Base-by-base conservation (phyloP, 2,888 invertebrate species). In the Hipparchia sbordonii region DNA sequence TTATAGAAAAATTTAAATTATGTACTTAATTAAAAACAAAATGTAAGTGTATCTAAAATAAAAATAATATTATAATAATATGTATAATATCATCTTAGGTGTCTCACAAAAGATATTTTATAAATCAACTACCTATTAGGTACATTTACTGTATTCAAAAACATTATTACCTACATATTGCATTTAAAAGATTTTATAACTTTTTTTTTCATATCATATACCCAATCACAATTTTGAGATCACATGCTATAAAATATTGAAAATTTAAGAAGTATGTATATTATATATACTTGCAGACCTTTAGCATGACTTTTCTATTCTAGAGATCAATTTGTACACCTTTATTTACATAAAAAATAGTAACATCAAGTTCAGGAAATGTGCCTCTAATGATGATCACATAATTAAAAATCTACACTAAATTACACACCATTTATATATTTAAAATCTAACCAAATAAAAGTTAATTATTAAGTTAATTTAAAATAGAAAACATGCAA, bases 191-290 rank as follows among this genome's bases (percentile, higher is more conserved):
- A 3, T 59, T 23, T 59, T 4, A 54, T 12, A 54, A 54, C 9
- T 33, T 59, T 23, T 23, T 59, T 59, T 23, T 9, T 6, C n/a
- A 13, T 33, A 23, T 23, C 3, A 7, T 6, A 23, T 5, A 39
- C 10, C 5, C 5, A 60, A 39, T 60, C 33, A 33, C 33, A 60
- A 60, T 60, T 60, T 39, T 60, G 59, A 60, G 59, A 60, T 60
- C 59, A 39, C 10, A 39, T 8, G 3, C n/a, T 6, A n/a, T 8
- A 10, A 51, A 10, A 51, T 51, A 10, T 51, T 1, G 1, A 3
- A 9, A 8, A 51, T 9, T 51, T 51, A 51, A 9, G n/a, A 56
- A n/a, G 39, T 39, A 39, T 39, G 1, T n/a, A 56, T 7, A 13
- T 56, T 13, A 54, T 51, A 51, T 51, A 8, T 8, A 51, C 51